Base-by-base conservation (phyloP, 2,797 vertebrate species). In the Smutsia gigantea region DNA sequence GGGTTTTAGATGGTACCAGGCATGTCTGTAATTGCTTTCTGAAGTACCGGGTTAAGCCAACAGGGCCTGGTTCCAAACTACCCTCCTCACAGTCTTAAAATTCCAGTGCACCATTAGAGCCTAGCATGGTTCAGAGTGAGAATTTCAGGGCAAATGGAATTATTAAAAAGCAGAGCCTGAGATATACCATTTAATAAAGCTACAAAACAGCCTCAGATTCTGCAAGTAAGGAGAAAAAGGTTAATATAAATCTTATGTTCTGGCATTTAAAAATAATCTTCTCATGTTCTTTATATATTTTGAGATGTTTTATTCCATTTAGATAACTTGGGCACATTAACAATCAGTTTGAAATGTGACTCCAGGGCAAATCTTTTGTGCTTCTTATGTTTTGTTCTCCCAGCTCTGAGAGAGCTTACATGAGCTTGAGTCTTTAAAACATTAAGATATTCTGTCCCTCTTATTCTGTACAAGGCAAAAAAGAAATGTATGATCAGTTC, bases 101-200 rank as follows among this genome's bases (percentile, higher is more conserved):
- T 95, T 92, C 59, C 86, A 81, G 84, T 25, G 64, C 2, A 21
- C 92, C 14, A n/a, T 53, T 83, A 66, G 53, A 85, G 93, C 66
- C 75, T 77, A 87, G 46, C 68, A 53, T 55, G 46, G 61, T 55
- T 94, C 79, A 37, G 25, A 68, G 29, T 59, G 29, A 95, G 82
- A 90, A 72, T 92, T 84, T 57, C 84, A 82, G 55, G 42, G 84
- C 93, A 96, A 93, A 96, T 66, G 10, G 66, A 61, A 96, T 93
- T 93, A 95, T 90, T 96, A 90, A 95, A 95, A 92, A 96, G 53
- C 63, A 88, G 92, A 95, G 94, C 90, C 86, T 1, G 34, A 90
- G 84, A 85, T 31, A 82, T 10, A 66, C n/a, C 18, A 78, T 63
- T 87, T 96, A 94, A 88, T 95, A 95, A 96, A 93, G 19, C 57